Evolutionary conservation across 1,140 invertebrate species (phyloP).

Genomic region (Sinonovacula constricta): DNA sequence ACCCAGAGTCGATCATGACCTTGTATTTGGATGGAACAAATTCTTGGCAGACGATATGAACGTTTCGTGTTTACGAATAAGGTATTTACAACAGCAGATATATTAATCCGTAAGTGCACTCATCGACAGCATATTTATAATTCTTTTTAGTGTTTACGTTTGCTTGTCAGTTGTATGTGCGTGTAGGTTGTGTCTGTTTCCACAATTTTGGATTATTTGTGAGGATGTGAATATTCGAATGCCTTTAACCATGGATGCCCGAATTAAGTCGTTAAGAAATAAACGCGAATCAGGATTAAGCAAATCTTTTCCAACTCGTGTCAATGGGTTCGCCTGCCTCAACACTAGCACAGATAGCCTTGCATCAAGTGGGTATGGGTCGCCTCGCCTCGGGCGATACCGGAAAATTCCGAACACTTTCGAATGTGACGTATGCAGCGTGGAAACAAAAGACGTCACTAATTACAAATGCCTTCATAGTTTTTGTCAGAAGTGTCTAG

Average conservation of each 20-base stretch:
- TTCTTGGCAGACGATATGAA: no score
- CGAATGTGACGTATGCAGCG: slow-evolving; percentile 45
- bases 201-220: no score
- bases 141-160: no score
- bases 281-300: slow-evolving; percentile 8
- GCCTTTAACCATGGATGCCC: slow-evolving; percentile 46
- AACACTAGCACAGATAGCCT: slow-evolving; percentile 38
- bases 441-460: slow-evolving; percentile 4
- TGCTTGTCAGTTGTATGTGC: no score
- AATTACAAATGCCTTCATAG: slow-evolving; percentile 46
- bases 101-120: no score
- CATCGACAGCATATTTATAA: no score
- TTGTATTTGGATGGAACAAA: no score
- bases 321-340: slow-evolving; percentile 34
- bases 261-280: slow-evolving; percentile 22
- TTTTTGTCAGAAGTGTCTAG: slow-evolving; percentile 30
- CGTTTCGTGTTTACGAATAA: no score
- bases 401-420: slow-evolving; percentile 33
- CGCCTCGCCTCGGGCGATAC: slow-evolving; percentile 44
- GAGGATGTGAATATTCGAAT: no score
- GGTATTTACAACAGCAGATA: no score
- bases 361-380: slow-evolving; percentile 7
- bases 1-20: no score
- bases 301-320: slow-evolving; percentile 8
- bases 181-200: no score